Conservation (phyloP, 1,140 invertebrate species). For the Caenorhabditis elegans region WBcel235 BX284605.5:5992501-5993000, state of each 20-base stretch:
- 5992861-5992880: background rate
- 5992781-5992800: no score
- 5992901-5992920: background rate
- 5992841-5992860: background rate
- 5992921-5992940: constrained; percentile 22
- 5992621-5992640: background rate
- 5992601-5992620: background rate
- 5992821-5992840: background rate
- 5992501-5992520: background rate
- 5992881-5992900: background rate
- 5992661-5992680: constrained; percentile 1
- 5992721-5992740: background rate
- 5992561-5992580: background rate
- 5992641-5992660: no score
- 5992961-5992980: background rate
- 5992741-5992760: no score
- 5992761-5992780: no score
- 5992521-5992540: background rate
- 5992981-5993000: background rate
- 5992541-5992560: background rate
- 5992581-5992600: background rate
- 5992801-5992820: background rate
- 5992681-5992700: background rate
- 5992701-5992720: background rate
- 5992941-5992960: constrained; percentile 1